phyloP scores from a whole-genome alignment of 1,140 invertebrate genomes.

The Nebria ingens region DNA sequence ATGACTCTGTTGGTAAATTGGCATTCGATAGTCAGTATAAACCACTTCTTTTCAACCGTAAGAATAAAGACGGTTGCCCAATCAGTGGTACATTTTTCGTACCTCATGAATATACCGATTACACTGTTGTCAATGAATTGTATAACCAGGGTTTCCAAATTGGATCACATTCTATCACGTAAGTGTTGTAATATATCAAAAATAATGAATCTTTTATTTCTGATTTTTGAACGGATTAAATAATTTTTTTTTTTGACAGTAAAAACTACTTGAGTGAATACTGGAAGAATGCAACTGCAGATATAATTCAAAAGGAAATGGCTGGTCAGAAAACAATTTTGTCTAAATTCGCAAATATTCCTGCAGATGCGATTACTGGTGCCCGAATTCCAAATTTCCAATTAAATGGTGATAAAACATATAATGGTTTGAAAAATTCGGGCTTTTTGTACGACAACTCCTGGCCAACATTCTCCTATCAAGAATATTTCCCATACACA shows the following conservation, averaged over 20 bases:
- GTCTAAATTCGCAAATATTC: constrained; percentile 43
- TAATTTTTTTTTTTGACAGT: no score
- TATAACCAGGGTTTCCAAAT: constrained; percentile 58
- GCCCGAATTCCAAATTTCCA: constrained; percentile 46
- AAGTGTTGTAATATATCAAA: no score
- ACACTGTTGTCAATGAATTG: constrained; percentile 48
- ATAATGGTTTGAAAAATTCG: constrained; percentile 38
- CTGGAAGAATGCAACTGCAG: constrained; percentile 36
- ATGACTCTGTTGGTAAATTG: constrained; percentile 53
- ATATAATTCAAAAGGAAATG: constrained; percentile 41
- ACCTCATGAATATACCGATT: constrained; percentile 60
- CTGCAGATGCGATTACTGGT: constrained; percentile 36
- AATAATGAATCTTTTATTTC: no score
- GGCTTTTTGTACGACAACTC: constrained; percentile 52
- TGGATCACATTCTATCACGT: constrained; percentile 50
- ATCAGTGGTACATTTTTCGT: constrained; percentile 55
- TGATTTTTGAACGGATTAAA: no score
- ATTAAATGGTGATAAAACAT: constrained; percentile 36
- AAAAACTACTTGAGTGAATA: constrained; percentile 23
- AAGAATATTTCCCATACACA: constrained; percentile 52
- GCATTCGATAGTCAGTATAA: constrained; percentile 50
- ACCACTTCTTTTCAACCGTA: constrained; percentile 43
- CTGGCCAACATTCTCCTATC: constrained; percentile 39
- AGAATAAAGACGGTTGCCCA: constrained; percentile 51
- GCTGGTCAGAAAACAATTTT: constrained; percentile 41